Evolutionary conservation across 2,797 vertebrate genomes (phyloP).

Genomic region (Pseudotriccus pelzelni): DNA sequence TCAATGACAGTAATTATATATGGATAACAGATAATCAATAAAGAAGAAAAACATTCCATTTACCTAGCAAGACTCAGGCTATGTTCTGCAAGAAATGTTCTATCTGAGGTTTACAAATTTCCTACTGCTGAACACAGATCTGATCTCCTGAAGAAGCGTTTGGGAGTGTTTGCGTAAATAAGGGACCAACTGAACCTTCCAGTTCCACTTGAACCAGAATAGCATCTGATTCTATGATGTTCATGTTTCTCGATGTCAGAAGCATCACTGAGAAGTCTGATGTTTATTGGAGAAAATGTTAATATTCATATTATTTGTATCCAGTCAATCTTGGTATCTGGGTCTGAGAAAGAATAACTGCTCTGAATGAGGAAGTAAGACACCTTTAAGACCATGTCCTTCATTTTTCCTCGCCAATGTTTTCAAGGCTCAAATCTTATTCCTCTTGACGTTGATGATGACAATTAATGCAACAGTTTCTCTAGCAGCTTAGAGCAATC

Average conservation of each 20-base stretch:
- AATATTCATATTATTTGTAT: not conserved
- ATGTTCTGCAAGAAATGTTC: not conserved
- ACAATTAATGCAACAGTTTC: not conserved
- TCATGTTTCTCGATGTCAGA: not conserved
- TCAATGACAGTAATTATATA: not conserved
- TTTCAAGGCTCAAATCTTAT: not conserved
- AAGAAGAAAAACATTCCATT: not conserved
- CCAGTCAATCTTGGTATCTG: not conserved
- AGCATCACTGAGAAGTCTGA: not conserved
- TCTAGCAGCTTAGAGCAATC: conserved; percentile 14
- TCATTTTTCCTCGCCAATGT: not conserved
- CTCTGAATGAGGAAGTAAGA: not conserved
- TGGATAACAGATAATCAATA: not conserved
- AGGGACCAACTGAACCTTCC: not conserved
- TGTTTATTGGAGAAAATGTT: not conserved
- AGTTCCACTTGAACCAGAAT: not conserved
- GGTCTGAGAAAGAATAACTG: not conserved
- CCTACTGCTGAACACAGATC: not conserved
- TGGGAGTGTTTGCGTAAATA: rapidly evolving
- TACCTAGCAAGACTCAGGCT: not conserved
- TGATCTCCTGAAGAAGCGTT: not conserved
- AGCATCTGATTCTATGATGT: not conserved
- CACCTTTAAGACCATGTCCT: not conserved
- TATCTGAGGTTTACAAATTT: not conserved
- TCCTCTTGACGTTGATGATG: not conserved